Conservation (phyloP, 1,140 invertebrate genomes). For the Microplitis demolitor region DNA sequence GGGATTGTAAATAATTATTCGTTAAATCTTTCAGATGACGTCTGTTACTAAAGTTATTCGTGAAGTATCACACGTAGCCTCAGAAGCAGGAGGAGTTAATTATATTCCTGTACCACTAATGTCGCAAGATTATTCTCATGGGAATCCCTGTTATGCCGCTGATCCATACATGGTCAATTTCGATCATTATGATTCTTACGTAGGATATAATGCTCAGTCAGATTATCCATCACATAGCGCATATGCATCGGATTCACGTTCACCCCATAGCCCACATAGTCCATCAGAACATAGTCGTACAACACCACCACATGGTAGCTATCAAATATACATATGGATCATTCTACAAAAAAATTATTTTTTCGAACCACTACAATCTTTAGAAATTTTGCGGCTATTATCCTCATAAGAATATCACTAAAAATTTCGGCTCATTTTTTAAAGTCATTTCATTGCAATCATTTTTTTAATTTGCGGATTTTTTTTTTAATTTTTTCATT, state of each 20-base stretch:
- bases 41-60: conserved; percentile 71
- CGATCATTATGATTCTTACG: conserved; percentile 57
- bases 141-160: conserved; percentile 53
- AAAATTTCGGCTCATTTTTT: no score
- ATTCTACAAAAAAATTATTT: no score
- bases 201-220: conserved; percentile 56
- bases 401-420: no score
- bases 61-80: conserved; percentile 70
- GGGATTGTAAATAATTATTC: background rate
- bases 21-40: conserved; percentile 57
- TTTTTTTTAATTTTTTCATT: no score
- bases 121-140: conserved; percentile 58
- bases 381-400: no score
- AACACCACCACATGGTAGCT: conserved; percentile 56
- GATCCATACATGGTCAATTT: conserved; percentile 61
- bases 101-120: conserved; percentile 60
- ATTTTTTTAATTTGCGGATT: no score
- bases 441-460: no score
- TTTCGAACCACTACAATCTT: no score
- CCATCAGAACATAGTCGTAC: conserved; percentile 60
- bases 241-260: conserved; percentile 58
- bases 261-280: conserved; percentile 58
- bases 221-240: conserved; percentile 58
- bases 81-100: conserved; percentile 64
- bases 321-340: background rate